Evolutionary conservation across 1,140 invertebrate genomes (phyloP).

Genomic region (Halesus radiatus): DNA sequence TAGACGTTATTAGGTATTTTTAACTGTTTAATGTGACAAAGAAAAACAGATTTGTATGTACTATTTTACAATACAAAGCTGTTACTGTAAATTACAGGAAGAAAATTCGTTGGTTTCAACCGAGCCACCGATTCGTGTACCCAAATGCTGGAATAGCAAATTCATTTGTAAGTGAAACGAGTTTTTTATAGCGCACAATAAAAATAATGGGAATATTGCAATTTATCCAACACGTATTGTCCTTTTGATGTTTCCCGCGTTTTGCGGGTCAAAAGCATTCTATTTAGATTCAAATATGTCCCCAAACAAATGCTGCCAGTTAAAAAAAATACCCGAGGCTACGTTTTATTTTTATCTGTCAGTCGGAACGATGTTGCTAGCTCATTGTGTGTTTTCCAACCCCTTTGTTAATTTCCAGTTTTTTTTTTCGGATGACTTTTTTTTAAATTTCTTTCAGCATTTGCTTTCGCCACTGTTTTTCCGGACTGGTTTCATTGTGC

Average conservation of each 20-base stretch:
- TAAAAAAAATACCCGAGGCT: slow-evolving; percentile 32
- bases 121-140: too few species aligned
- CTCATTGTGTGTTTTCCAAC: slow-evolving; percentile 39
- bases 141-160: too few species aligned
- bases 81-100: too few species aligned
- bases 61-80: too few species aligned
- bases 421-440: slow-evolving; percentile 12
- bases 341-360: slow-evolving; percentile 38
- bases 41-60: too few species aligned
- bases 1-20: too few species aligned
- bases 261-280: slow-evolving; percentile 46
- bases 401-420: slow-evolving; percentile 29
- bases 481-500: neutral
- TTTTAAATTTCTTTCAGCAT: slow-evolving; percentile 8
- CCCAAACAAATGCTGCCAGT: slow-evolving; percentile 42
- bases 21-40: too few species aligned
- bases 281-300: slow-evolving; percentile 49
- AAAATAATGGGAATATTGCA: neutral
- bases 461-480: slow-evolving; percentile 7
- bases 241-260: slow-evolving; percentile 37
- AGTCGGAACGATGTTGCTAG: slow-evolving; percentile 31
- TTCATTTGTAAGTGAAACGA: neutral
- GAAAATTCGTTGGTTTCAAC: too few species aligned
- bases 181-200: neutral
- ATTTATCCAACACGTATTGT: slow-evolving; percentile 32